phyloP scores from a whole-genome alignment of 2,113 vertebrate species.

The Chrysochloris asiatica region DNA sequence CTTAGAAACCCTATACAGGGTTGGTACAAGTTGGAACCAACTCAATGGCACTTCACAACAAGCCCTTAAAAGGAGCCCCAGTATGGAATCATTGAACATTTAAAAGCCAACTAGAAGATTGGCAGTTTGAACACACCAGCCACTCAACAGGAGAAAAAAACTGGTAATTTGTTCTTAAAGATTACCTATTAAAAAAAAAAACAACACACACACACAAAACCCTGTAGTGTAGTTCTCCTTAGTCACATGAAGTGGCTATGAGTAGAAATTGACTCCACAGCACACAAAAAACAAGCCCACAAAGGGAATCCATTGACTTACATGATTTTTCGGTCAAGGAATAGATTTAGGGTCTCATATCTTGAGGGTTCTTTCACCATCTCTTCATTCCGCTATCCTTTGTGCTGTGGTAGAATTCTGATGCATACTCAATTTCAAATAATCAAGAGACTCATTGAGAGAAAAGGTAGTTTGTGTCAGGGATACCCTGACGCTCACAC shows the following conservation, averaged over 20 bases:
- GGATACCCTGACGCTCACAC: too few species aligned
- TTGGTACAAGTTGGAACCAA: too few species aligned
- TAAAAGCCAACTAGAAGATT: not conserved
- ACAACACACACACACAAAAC: not conserved
- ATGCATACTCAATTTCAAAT: too few species aligned
- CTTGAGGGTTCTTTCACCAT: not conserved
- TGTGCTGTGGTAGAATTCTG: not conserved
- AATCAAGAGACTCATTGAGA: too few species aligned
- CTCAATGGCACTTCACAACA: too few species aligned
- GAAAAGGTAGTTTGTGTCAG: too few species aligned
- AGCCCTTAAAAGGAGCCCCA: not conserved
- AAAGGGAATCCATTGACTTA: not conserved
- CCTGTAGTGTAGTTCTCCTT: not conserved
- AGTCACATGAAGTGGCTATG: not conserved
- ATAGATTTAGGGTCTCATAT: not conserved
- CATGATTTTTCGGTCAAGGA: too few species aligned
- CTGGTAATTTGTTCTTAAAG: not conserved
- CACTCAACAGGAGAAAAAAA: not conserved
- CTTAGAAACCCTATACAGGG: too few species aligned
- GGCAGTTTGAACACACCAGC: not conserved
- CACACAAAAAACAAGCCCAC: not conserved
- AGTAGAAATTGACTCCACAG: not conserved
- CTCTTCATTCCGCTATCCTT: not conserved
- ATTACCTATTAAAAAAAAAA: too few species aligned
- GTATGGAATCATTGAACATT: not conserved